Evolutionary conservation across 1,140 invertebrate species (phyloP).

Genomic region (Drosophila subpulchrella): DNA sequence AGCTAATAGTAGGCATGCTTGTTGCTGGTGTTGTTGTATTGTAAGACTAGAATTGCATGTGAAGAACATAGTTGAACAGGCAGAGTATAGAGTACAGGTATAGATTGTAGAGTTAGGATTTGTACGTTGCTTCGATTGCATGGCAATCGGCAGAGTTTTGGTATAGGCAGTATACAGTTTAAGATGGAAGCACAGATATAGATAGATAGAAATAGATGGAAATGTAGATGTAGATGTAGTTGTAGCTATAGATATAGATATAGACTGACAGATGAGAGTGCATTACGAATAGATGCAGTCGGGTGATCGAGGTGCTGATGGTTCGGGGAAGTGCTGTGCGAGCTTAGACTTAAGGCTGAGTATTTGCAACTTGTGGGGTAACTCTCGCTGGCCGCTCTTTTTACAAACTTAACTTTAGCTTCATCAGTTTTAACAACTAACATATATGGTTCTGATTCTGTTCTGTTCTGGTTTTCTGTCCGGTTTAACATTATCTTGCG

Average conservation of each 20-base stretch:
- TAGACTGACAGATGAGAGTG: conserved; percentile 28
- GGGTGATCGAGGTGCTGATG: conserved; percentile 15
- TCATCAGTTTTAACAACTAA: conserved; percentile 62
- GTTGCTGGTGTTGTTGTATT: conserved; percentile 66
- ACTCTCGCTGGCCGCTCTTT: conserved; percentile 72
- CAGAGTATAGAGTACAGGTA: conserved; percentile 28
- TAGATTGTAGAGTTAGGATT: conserved; percentile 51
- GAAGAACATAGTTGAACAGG: conserved; percentile 55
- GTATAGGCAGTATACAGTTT: conserved; percentile 67
- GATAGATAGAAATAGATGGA: conserved; percentile 11
- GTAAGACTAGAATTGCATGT: conserved; percentile 82
- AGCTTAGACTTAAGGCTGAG: conserved; percentile 75
- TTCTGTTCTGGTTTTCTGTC: conserved; percentile 30
- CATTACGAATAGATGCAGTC: conserved; percentile 41
- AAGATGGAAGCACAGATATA: conserved; percentile 18
- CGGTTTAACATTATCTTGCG: conserved; percentile 35
- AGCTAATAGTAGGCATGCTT: conserved; percentile 74
- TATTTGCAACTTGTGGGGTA: conserved; percentile 67
- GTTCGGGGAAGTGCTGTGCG: conserved; percentile 42
- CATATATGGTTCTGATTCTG: conserved; percentile 49
- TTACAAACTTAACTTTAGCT: conserved; percentile 75
- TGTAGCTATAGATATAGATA: conserved; percentile 31
- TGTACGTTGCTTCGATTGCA: conserved; percentile 68
- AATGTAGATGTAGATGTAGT: conserved; percentile 31
- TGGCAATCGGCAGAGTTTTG: conserved; percentile 68